Base-by-base conservation (phyloP, 1,140 invertebrate genomes). In the Nasonia vitripennis region DNA sequence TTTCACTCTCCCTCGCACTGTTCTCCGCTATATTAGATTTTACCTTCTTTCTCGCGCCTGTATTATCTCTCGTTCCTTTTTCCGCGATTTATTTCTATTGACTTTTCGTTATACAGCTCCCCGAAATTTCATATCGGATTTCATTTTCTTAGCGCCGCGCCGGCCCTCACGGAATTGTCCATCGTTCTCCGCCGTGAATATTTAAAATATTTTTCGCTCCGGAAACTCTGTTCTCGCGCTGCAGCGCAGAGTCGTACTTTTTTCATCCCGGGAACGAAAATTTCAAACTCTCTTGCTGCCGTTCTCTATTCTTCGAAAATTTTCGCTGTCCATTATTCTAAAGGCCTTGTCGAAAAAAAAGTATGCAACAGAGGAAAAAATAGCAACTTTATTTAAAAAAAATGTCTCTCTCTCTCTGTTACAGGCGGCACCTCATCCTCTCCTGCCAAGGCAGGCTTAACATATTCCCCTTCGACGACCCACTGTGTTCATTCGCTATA, bases 401-500 rank as follows among this genome's bases (percentile, higher is more conserved):
- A 20, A 20, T n/a, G 5, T 0, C 27, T 27, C 27, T 27, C 27
- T 51, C 17, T 67, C 37, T 88, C 71, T 88, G 80, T 95, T 95
- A 31, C 91, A 97, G 96, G 92, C 95, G 97, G 89, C 97, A 98
- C 93, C 95, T 98, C 87, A 98, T 98, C 88, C 93, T 98, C 88
- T 98, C 97, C 84, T 98, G 98, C 94, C 97, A 98, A 93, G 98
- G 98, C 90, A 96, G 97, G 93, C 95, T 98, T 87, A 97, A 98
- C 92, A 98, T 98, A 93, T 98, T 98, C 94, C 98, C 98, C 87
- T 98, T 98, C 94, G 98, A 98, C 93, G 97, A 98, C 95, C 98
- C 98, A 87, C 95, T 96, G 93, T 98, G 98, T 95, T 97, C 97
- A 93, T 98, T 98, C 94, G 96, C 97, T 88, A 97, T 98, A 94